Conservation (phyloP, 2,888 invertebrate species). For the Limnephilus rhombicus region DNA sequence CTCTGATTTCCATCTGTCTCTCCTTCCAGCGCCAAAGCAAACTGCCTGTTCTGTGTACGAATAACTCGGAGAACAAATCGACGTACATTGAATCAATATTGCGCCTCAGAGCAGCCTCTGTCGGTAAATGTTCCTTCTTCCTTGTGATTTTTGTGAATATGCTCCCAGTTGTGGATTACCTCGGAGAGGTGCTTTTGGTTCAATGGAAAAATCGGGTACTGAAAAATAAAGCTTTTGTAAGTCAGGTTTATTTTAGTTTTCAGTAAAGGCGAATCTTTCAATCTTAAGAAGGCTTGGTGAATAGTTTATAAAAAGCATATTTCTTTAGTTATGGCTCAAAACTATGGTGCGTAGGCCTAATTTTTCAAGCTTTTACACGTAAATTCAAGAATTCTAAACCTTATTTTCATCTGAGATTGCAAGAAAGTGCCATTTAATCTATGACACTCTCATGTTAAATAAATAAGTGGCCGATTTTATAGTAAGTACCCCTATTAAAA, state of each 20-base stretch:
- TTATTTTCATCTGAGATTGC: neutral
- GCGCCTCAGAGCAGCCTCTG: neutral
- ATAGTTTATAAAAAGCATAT: neutral
- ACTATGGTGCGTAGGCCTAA: neutral
- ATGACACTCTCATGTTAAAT: neutral
- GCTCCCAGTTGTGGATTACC: neutral
- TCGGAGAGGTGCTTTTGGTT: neutral
- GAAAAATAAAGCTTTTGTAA: neutral
- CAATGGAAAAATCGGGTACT: neutral
- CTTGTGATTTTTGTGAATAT: neutral
- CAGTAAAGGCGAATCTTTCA: neutral
- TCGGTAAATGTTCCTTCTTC: constrained; percentile 18
- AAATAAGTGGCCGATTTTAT: neutral
- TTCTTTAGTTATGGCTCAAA: neutral
- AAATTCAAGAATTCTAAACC: neutral
- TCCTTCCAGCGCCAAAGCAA: neutral
- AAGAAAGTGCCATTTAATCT: neutral
- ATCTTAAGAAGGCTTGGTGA: neutral
- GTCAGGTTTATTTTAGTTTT: neutral
- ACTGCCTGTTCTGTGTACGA: neutral
- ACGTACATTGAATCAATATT: constrained; percentile 39
- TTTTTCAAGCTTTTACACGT: neutral
- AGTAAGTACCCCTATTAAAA: neutral
- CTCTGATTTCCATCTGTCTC: neutral
- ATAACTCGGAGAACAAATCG: constrained; percentile 24